These are phyloP conservation scores for Battus philenor DNA, from an alignment of 1,140 invertebrate species.

Conservation along the genomic window DNA sequence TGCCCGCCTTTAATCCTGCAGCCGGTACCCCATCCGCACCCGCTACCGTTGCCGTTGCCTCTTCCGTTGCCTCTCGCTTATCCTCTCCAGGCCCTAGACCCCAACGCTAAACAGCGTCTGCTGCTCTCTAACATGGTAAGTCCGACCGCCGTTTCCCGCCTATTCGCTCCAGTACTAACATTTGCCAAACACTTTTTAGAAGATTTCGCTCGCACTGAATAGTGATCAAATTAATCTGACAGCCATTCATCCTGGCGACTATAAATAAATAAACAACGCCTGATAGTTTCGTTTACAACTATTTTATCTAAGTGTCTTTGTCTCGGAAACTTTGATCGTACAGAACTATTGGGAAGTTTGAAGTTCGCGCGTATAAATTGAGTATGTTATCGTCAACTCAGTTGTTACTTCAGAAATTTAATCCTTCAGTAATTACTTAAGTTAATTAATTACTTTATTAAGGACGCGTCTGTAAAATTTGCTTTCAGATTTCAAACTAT, in stretches of 20 bases:
- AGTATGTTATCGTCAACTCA: constrained; percentile 46
- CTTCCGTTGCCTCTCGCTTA: constrained; percentile 58
- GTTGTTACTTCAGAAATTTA: constrained; percentile 22
- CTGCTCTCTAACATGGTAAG: constrained; percentile 77
- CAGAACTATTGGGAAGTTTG: constrained; percentile 41
- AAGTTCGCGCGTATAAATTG: constrained; percentile 52
- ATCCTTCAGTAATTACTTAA: neutral
- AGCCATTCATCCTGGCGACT: constrained; percentile 40
- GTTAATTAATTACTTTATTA: neutral
- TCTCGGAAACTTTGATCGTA: constrained; percentile 42
- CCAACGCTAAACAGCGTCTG: constrained; percentile 71
- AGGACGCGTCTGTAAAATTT: neutral
- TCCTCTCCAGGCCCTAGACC: constrained; percentile 62
- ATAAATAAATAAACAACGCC: constrained; percentile 43
- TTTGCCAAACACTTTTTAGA: constrained; percentile 31
- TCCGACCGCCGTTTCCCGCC: constrained; percentile 35
- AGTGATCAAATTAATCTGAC: constrained; percentile 48
- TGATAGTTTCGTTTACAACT: neutral
- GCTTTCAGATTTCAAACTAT: neutral
- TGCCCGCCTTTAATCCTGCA: constrained; percentile 64
- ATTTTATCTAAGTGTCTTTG: constrained; percentile 26
- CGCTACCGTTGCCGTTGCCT: constrained; percentile 55
- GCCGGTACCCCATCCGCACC: constrained; percentile 47
- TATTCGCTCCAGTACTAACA: constrained; percentile 19
- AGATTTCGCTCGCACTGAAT: constrained; percentile 33